Percentiles rank a stretch among this genome's conserved stretches.
These are phyloP conservation scores for Colinus virginianus DNA, from an alignment of 2,113 vertebrate species.

Conservation along the genomic window DNA sequence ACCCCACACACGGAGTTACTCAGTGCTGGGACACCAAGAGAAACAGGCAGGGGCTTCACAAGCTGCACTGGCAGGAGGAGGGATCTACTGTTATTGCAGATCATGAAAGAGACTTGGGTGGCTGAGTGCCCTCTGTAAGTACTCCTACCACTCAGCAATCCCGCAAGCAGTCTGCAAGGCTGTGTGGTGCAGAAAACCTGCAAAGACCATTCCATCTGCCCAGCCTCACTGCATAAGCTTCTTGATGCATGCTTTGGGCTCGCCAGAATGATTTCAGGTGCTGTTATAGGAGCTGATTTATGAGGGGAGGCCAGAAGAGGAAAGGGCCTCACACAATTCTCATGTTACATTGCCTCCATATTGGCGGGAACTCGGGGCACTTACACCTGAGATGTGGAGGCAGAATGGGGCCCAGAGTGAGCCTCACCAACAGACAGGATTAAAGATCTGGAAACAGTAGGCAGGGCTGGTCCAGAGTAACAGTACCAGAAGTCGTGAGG, in stretches of 20 bases:
- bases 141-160: background rate
- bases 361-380: constrained; percentile 38
- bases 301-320: constrained; percentile 50
- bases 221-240: constrained; percentile 13
- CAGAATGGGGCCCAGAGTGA: constrained; percentile 31
- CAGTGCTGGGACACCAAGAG: background rate
- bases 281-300: constrained; percentile 63
- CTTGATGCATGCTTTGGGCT: constrained; percentile 33
- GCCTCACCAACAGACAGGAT: constrained; percentile 29
- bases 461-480: constrained; percentile 17
- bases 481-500: constrained; percentile 25
- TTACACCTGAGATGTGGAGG: background rate
- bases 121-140: accelerated
- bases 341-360: constrained; percentile 39
- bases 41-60: background rate
- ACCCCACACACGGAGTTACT: background rate
- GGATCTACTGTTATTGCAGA: background rate
- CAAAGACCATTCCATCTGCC: constrained; percentile 24
- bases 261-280: constrained; percentile 52
- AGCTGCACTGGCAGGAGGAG: background rate
- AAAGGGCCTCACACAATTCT: constrained; percentile 54
- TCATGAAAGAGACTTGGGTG: background rate
- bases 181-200: background rate
- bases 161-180: background rate
- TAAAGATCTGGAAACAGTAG: constrained; percentile 31